phyloP scores from a whole-genome alignment of 2,113 vertebrate genomes.

The cattle (Bos taurus) region ARS-UCD2.0 NC_037354.1:12653001-12653500 shows the following conservation, averaged over 20 bases:
- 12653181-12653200: not conserved
- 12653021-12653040: not conserved
- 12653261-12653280: not conserved
- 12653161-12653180: not conserved
- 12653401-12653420: not conserved
- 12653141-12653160: not conserved
- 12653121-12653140: not conserved
- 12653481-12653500: not conserved
- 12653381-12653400: not conserved
- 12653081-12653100: not conserved
- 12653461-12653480: not conserved
- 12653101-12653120: not conserved
- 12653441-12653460: not conserved
- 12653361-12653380: not conserved
- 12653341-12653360: not conserved
- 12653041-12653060: not conserved
- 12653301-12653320: not conserved
- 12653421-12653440: not conserved
- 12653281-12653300: not conserved
- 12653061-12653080: not conserved
- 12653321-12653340: not conserved
- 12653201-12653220: not conserved
- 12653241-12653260: rapidly evolving
- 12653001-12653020: not conserved
- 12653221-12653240: not conserved